Base-by-base conservation (phyloP, 2,888 invertebrate genomes). In the Lathronympha strigana region DNA sequence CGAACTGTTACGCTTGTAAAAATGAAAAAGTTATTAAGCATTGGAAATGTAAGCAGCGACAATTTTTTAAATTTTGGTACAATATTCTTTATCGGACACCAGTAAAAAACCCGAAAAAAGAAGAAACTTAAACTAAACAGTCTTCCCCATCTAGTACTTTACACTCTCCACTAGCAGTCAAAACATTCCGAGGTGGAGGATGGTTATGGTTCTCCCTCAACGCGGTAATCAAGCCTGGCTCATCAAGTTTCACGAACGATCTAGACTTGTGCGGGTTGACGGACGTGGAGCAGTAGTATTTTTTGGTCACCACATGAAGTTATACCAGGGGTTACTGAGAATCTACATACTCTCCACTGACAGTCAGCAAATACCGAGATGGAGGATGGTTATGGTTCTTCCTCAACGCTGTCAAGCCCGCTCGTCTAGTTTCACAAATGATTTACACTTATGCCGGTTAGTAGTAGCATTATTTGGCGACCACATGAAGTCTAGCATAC, bases 171-270 rank as follows among this genome's bases (percentile, higher is more conserved):
- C 51, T 38, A 8, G 28, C 19, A 13, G 19, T 31, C 28, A n/a
- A n/a, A n/a, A 61, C 1, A 54, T 25, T 55, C 33, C 25, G 38
- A 25, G 25, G n/a, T n/a, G 6, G 25, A 4, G 49, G 25, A 25
- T 49, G 49, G 25, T 49, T 49, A 49, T 49, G 49, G 3, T 15
- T 15, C 11, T 49, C 49, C 49, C 15, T 23, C 11, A 25, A n/a
- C 13, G 5, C 11, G n/a, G n/a, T 15, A 19, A 47, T 47, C 23
- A 1, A 11, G 1, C 47, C 47, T 25, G n/a, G 1, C 11, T 45
- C 13, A n/a, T 47, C 47, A 6, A 47, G 9, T 25, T 47, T 25
- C 11, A 47, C n/a, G 6, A 0, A 8, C 13, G 47, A 47, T n/a
- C 25, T 23, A 6, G 25, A 47, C 2, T n/a, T 5, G n/a, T 11